phyloP scores from a whole-genome alignment of 2,113 vertebrate species.

The Chaetodon trifascialis region DNA sequence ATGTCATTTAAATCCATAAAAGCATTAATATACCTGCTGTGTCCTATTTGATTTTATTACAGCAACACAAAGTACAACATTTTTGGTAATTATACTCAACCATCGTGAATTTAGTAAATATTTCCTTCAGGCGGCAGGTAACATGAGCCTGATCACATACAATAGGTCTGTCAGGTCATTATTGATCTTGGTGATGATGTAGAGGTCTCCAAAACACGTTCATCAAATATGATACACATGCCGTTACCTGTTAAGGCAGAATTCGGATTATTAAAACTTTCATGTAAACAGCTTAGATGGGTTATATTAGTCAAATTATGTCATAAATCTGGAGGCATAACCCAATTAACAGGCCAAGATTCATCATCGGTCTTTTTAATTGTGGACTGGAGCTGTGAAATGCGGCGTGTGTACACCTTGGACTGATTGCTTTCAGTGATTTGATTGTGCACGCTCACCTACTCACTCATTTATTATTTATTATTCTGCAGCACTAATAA shows the following conservation, averaged over 20 bases:
- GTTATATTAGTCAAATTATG: constrained; percentile 43
- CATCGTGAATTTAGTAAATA: not conserved
- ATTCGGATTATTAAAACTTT: constrained; percentile 59
- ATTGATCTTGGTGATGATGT: not conserved
- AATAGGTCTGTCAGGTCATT: not conserved
- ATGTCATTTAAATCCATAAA: too few relatives aligned
- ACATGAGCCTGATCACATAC: not conserved
- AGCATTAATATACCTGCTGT: too few relatives aligned
- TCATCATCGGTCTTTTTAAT: constrained; percentile 68
- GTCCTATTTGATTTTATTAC: too few relatives aligned
- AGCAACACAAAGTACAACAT: too few relatives aligned
- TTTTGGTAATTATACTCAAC: too few relatives aligned
- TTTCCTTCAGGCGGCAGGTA: not conserved
- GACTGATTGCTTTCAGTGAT: constrained; percentile 46
- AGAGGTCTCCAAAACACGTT: not conserved
- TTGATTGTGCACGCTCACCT: constrained; percentile 47
- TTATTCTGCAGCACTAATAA: constrained; percentile 52
- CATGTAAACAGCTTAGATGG: constrained; percentile 57
- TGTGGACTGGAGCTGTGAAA: constrained; percentile 51
- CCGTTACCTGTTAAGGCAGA: not conserved
- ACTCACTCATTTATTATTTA: constrained; percentile 65
- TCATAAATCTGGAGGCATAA: constrained; percentile 63
- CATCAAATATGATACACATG: not conserved
- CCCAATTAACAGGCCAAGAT: constrained; percentile 53
- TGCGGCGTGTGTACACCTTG: constrained; percentile 23